Percentiles rank a stretch among this genome's conserved stretches.
Evolutionary conservation across 2,888 invertebrate genomes (phyloP).

Genomic region (Amblyjoppa fuscipennis): DNA sequence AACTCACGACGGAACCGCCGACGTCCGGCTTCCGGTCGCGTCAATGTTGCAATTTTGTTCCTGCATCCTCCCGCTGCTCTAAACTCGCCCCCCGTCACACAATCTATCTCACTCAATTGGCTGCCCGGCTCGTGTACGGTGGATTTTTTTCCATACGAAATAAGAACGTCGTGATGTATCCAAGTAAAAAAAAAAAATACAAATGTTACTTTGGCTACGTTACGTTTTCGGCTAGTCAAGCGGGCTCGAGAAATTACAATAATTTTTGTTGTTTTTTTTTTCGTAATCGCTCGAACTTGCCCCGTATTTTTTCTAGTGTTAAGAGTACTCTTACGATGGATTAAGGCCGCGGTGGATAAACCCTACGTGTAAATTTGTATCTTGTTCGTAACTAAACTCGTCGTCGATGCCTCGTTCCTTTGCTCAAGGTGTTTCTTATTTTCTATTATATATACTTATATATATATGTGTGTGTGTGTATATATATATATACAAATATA

Average conservation of each 20-base stretch:
- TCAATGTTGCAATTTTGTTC: conserved; percentile 35
- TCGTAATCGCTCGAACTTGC: conserved; percentile 51
- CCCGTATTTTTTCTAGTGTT: conserved; percentile 73
- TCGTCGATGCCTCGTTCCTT: conserved; percentile 67
- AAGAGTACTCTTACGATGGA: conserved; percentile 68
- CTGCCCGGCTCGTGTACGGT: conserved; percentile 18
- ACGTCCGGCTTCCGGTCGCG: conserved; percentile 38
- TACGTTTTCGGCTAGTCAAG: conserved; percentile 80
- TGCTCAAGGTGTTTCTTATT: conserved; percentile 69
- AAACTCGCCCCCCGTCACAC: background rate
- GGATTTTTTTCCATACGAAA: conserved; percentile 26
- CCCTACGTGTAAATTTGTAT: conserved; percentile 71
- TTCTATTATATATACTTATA: conserved; percentile 52
- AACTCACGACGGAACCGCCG: conserved; percentile 27
- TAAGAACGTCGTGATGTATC: conserved; percentile 21
- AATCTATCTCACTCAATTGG: conserved; percentile 21
- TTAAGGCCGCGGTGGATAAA: conserved; percentile 57
- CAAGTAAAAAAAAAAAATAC: conserved; percentile 22
- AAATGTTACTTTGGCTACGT: conserved; percentile 13
- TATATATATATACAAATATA: conserved; percentile 27
- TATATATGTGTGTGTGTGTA: conserved; percentile 32
- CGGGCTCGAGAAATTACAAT: conserved; percentile 72
- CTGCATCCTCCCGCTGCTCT: background rate
- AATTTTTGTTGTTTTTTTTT: conserved; percentile 1
- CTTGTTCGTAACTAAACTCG: conserved; percentile 59